These are phyloP conservation scores for Taurulus bubalis DNA, from an alignment of 2,113 vertebrate species.

Conservation along the genomic window DNA sequence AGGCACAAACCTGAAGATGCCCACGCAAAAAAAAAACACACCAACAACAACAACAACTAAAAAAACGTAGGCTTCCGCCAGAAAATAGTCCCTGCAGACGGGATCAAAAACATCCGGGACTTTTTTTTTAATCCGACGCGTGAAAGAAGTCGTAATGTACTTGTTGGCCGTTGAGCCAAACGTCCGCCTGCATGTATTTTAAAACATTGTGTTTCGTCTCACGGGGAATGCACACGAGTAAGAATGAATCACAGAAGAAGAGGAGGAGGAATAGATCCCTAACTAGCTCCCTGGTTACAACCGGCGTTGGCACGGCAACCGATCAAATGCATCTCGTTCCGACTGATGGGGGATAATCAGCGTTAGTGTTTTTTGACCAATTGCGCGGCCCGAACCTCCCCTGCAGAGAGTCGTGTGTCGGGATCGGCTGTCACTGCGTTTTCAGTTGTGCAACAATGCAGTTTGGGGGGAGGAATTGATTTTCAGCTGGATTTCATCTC, in stretches of 20 bases:
- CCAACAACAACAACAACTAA: too few relatives aligned
- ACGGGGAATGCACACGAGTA: background rate
- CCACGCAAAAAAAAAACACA: constrained; percentile 25
- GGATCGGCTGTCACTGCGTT: constrained; percentile 47
- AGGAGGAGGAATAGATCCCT: background rate
- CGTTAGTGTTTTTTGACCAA: constrained; percentile 40
- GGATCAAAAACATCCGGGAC: constrained; percentile 24
- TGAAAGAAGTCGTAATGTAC: background rate
- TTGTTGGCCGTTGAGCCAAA: background rate
- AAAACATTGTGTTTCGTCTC: background rate
- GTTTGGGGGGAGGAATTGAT: constrained; percentile 60
- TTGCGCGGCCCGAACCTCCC: background rate
- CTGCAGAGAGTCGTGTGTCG: background rate
- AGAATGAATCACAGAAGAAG: constrained; percentile 1
- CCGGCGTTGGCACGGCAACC: constrained; percentile 30
- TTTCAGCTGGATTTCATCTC: constrained; percentile 68
- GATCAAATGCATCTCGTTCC: background rate
- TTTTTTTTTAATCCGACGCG: background rate
- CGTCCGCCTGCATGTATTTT: background rate
- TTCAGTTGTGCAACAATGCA: constrained; percentile 47
- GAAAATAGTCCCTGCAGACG: constrained; percentile 46
- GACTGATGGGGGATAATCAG: constrained; percentile 36
- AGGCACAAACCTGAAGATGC: constrained; percentile 48
- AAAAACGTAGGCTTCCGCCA: constrained; percentile 16
- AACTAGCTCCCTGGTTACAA: constrained; percentile 22